Conservation (phyloP, 2,113 vertebrate species). For the Corythornis cristatus region DNA sequence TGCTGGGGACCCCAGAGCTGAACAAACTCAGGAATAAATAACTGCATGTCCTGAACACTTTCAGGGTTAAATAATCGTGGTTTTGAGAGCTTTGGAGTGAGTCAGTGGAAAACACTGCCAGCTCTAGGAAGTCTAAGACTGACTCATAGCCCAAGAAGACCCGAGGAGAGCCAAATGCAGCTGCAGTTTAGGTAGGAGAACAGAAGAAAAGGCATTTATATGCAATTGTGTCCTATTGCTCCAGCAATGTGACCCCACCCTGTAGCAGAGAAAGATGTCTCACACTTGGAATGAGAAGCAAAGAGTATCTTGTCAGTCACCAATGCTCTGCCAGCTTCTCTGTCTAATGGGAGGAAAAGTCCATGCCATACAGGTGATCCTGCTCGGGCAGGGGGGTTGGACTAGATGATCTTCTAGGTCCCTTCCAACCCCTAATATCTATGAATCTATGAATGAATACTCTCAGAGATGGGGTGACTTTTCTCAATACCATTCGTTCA, state of each 20-base stretch:
- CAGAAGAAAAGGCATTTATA: constrained; percentile 16
- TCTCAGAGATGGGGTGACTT: background rate
- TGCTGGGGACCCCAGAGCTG: background rate
- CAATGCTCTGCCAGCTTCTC: background rate
- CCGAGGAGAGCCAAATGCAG: constrained; percentile 35
- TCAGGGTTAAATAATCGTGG: constrained; percentile 23
- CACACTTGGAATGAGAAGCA: constrained; percentile 12
- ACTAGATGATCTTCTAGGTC: too few species aligned
- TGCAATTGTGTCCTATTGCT: constrained; percentile 5
- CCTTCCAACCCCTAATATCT: too few species aligned
- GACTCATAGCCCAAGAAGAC: constrained; percentile 38
- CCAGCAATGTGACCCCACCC: constrained; percentile 5
- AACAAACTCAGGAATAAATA: constrained; percentile 22
- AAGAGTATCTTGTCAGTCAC: background rate
- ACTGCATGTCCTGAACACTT: background rate
- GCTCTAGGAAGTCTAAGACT: constrained; percentile 12
- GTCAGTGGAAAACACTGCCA: constrained; percentile 50
- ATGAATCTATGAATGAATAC: background rate
- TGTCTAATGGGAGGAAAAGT: constrained; percentile 21
- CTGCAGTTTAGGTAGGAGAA: constrained; percentile 23
- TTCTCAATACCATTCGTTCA: background rate
- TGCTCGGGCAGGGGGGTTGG: too few species aligned
- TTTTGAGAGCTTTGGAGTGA: constrained; percentile 18
- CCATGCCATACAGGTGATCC: background rate
- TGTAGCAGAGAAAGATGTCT: constrained; percentile 7